These are phyloP conservation scores for Parascotia fuliginaria DNA, from an alignment of 2,888 invertebrate genomes.

Conservation along the genomic window DNA sequence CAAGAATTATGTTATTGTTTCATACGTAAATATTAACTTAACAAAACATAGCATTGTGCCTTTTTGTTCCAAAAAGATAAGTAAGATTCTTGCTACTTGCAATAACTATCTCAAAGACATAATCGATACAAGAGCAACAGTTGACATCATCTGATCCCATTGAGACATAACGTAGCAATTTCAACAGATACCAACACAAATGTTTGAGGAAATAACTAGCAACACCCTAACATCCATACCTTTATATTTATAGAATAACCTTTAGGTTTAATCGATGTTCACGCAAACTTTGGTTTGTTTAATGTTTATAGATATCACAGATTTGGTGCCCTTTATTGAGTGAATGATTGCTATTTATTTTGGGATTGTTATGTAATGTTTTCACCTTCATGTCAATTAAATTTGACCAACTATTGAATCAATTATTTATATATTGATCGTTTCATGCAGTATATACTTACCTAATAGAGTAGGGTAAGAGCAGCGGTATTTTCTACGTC, in stretches of 20 bases:
- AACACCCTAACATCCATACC: slow-evolving; percentile 11
- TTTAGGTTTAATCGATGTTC: slow-evolving; percentile 9
- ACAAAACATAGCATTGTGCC: too few species aligned
- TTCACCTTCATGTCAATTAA: background rate
- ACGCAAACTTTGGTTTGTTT: slow-evolving; percentile 3
- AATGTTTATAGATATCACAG: background rate
- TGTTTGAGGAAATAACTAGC: slow-evolving; percentile 41
- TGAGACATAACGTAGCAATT: slow-evolving; percentile 65
- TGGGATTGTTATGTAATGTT: background rate
- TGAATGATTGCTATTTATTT: background rate
- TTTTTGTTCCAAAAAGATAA: too few species aligned
- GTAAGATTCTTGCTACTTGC: too few species aligned
- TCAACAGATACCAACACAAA: slow-evolving; percentile 41
- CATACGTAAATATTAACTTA: too few species aligned
- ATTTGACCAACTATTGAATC: too few species aligned
- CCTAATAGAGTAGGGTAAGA: too few species aligned
- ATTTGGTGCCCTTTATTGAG: background rate
- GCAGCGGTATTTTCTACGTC: too few species aligned
- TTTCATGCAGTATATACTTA: too few species aligned
- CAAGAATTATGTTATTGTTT: too few species aligned
- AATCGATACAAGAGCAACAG: slow-evolving; percentile 64
- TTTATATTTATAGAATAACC: slow-evolving; percentile 4
- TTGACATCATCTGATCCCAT: slow-evolving; percentile 62
- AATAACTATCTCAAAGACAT: slow-evolving; percentile 21
- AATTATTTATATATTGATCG: too few species aligned